These are phyloP conservation scores for Sciurus niger DNA, from an alignment of 2,113 vertebrate species.

Conservation along the genomic window DNA sequence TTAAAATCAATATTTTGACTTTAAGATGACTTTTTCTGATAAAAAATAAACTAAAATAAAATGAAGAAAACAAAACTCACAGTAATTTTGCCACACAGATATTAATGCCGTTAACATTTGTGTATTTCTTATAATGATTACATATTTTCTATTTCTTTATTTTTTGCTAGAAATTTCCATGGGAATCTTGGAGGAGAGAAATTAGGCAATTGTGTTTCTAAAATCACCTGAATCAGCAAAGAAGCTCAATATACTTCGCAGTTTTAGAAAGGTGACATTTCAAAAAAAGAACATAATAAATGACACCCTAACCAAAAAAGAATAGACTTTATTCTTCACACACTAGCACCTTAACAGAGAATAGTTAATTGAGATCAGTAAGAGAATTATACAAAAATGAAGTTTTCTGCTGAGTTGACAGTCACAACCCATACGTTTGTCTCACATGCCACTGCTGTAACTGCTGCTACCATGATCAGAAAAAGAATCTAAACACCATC, in stretches of 20 bases:
- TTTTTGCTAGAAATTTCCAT: neutral
- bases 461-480: neutral
- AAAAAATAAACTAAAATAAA: neutral
- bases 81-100: neutral
- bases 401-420: neutral
- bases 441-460: neutral
- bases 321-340: neutral
- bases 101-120: neutral
- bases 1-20: neutral
- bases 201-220: neutral
- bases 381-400: neutral
- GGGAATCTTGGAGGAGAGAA: neutral
- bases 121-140: neutral
- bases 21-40: neutral
- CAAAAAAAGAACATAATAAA: neutral
- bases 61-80: neutral
- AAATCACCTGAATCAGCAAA: too few species aligned
- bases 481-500: neutral
- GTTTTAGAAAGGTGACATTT: constrained; percentile 4
- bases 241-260: neutral
- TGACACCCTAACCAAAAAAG: neutral
- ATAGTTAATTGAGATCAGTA: neutral
- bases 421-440: neutral
- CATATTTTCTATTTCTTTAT: neutral
- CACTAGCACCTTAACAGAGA: neutral